Conservation (phyloP, 2,888 invertebrate species). For the Emmelina monodactyla region DNA sequence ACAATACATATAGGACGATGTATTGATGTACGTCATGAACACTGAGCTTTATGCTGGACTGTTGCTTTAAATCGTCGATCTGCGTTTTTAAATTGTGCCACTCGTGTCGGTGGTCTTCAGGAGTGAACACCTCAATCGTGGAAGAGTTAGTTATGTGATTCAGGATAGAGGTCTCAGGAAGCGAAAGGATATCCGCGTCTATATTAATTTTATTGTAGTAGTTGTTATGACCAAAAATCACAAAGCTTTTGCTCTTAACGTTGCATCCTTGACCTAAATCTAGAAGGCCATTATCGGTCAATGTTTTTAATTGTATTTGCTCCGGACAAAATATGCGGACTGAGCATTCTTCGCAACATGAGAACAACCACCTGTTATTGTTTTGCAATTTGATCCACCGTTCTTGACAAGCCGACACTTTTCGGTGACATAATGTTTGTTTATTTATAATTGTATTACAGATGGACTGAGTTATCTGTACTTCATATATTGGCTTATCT, state of each 20-base stretch:
- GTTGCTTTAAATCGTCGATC: no score
- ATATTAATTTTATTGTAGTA: no score
- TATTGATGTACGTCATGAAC: no score
- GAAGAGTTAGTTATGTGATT: no score
- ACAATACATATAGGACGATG: no score
- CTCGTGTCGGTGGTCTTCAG: no score
- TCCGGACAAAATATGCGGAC: background rate
- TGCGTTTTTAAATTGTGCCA: no score
- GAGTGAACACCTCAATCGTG: no score
- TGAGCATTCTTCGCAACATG: background rate
- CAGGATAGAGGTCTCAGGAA: no score
- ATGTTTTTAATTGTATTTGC: background rate
- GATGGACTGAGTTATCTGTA: background rate
- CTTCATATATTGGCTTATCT: background rate
- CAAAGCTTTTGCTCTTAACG: background rate
- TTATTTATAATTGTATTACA: background rate
- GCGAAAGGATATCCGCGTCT: no score
- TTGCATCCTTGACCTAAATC: slow-evolving; percentile 1
- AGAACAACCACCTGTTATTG: background rate
- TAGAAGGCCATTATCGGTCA: background rate
- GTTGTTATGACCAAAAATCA: background rate
- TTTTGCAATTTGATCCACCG: slow-evolving; percentile 1
- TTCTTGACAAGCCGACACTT: background rate
- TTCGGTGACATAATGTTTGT: background rate
- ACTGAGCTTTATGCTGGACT: no score